A percentile compares a stretch with the other conserved stretches of the same genome.
Conservation (phyloP, 1,140 invertebrate species). For the Bombus superbus region DNA sequence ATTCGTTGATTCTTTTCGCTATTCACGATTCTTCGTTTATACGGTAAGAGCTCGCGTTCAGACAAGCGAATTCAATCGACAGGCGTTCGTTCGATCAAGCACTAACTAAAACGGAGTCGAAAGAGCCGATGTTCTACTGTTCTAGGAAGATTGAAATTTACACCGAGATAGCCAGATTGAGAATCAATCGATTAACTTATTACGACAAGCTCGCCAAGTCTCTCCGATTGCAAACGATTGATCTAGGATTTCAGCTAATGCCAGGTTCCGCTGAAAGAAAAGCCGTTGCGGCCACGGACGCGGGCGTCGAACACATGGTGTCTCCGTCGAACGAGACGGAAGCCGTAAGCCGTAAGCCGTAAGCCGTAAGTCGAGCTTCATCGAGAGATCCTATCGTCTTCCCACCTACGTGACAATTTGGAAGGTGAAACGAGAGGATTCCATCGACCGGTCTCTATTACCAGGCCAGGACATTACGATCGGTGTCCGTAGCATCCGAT, state of each 20-base stretch:
- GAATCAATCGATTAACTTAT: background rate
- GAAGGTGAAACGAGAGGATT: constrained; percentile 52
- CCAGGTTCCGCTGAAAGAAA: background rate
- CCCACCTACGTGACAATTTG: constrained; percentile 59
- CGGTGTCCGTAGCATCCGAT: constrained; percentile 59
- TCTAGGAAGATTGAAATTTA: too few species aligned
- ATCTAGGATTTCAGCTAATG: constrained; percentile 38
- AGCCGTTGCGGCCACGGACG: background rate
- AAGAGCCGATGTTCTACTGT: too few species aligned
- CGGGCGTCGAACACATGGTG: constrained; percentile 38
- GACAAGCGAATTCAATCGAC: too few species aligned
- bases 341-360: too few species aligned
- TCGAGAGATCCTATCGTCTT: constrained; percentile 62
- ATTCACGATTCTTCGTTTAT: too few species aligned
- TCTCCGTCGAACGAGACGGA: constrained; percentile 54
- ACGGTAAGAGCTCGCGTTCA: too few species aligned
- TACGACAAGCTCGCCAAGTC: background rate
- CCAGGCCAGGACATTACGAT: constrained; percentile 59
- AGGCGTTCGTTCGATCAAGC: too few species aligned
- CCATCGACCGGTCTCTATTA: constrained; percentile 42
- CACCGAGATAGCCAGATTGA: too few species aligned
- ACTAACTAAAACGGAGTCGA: too few species aligned
- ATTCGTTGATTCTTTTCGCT: too few species aligned
- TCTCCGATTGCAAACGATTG: background rate
- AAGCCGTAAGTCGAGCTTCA: constrained; percentile 65